Percentiles rank a stretch among this genome's conserved stretches.
Conservation (phyloP, 2,888 invertebrate species). For the Melieria crassipennis region DNA sequence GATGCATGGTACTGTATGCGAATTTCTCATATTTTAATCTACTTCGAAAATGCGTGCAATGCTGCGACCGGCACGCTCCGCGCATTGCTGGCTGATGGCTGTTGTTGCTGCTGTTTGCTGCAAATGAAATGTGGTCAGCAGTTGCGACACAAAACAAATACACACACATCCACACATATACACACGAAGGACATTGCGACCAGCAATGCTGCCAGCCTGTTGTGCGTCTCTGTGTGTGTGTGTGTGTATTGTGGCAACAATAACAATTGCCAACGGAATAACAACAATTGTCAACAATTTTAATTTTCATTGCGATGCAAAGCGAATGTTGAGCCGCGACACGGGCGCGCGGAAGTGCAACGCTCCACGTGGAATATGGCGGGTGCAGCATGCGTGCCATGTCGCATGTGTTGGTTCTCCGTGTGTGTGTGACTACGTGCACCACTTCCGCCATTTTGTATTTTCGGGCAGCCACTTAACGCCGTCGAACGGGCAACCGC, state of each 20-base stretch:
- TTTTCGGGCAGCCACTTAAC: neutral
- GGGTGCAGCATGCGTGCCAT: neutral
- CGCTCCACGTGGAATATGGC: neutral
- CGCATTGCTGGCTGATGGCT: neutral
- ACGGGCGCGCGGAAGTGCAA: neutral
- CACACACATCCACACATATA: neutral
- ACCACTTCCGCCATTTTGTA: neutral
- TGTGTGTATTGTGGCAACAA: neutral
- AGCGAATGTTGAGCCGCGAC: neutral
- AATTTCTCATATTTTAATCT: conserved; percentile 14
- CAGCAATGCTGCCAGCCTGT: neutral
- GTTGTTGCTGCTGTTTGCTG: conserved; percentile 38
- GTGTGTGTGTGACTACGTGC: conserved; percentile 3
- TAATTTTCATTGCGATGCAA: conserved; percentile 15
- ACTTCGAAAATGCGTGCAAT: conserved; percentile 30
- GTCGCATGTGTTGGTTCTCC: neutral
- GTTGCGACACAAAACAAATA: neutral
- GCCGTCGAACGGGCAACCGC: no score
- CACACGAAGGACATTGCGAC: neutral
- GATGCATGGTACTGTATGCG: no score
- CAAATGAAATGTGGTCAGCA: conserved; percentile 19
- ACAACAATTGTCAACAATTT: conserved; percentile 32
- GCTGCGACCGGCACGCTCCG: conserved; percentile 26
- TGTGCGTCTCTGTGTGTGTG: no score
- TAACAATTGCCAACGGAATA: conserved; percentile 43